phyloP scores from a whole-genome alignment of 2,113 vertebrate genomes.

The Macquaria ambigua region DNA sequence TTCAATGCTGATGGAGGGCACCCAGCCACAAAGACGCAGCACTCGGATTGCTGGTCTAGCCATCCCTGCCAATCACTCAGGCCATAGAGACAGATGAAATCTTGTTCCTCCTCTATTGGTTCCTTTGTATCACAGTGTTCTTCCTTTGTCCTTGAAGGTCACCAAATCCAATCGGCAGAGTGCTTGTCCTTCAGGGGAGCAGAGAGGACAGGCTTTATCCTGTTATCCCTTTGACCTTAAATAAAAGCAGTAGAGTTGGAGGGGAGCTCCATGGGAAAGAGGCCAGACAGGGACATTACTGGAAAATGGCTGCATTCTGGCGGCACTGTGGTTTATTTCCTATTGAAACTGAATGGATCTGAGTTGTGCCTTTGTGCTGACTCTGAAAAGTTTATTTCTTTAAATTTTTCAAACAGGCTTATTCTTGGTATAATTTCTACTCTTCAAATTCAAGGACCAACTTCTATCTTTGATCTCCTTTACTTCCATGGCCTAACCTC shows the following conservation, averaged over 20 bases:
- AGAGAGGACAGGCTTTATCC: conserved; percentile 81
- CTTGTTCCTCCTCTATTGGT: conserved; percentile 74
- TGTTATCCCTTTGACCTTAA: conserved; percentile 82
- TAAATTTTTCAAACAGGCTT: conserved; percentile 42
- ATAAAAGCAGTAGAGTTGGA: conserved; percentile 68
- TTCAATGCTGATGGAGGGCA: conserved; percentile 68
- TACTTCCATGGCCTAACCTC: conserved; percentile 53
- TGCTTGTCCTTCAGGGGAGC: conserved; percentile 79
- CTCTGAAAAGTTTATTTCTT: conserved; percentile 49
- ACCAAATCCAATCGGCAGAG: conserved; percentile 82
- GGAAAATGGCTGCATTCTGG: conserved; percentile 45
- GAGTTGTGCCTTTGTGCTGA: conserved; percentile 63
- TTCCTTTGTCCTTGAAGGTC: conserved; percentile 80
- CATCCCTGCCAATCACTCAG: conserved; percentile 79
- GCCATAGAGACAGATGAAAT: conserved; percentile 78
- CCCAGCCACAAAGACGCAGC: conserved; percentile 60
- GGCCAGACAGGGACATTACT: conserved; percentile 62
- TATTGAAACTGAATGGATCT: conserved; percentile 51
- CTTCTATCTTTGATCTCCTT: conserved; percentile 31
- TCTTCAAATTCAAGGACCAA: conserved; percentile 50
- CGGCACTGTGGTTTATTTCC: conserved; percentile 39
- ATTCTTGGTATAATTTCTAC: conserved; percentile 39
- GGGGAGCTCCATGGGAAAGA: conserved; percentile 41
- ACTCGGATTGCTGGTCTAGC: conserved; percentile 64
- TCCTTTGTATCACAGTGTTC: conserved; percentile 75